A percentile compares a stretch with the other conserved stretches of the same genome.
Conservation (phyloP, 1,140 invertebrate genomes). For the Atta colombica region DNA sequence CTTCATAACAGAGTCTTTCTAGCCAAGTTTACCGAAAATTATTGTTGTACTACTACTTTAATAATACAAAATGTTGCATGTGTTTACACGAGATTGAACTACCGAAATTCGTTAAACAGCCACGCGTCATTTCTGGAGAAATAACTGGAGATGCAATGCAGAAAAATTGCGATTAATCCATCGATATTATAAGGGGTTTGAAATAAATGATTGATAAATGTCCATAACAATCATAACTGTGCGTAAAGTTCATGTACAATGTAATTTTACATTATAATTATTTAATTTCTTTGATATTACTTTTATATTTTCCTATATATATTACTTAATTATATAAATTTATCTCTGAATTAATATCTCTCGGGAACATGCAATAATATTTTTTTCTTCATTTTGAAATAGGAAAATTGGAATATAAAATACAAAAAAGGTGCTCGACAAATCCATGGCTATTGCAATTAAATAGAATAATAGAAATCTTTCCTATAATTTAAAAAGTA, state of each 20-base stretch:
- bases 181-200: background rate
- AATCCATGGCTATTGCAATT: background rate
- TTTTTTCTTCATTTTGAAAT: background rate
- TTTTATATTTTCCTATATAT: background rate
- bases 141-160: constrained; percentile 59
- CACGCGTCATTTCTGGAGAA: constrained; percentile 25
- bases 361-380: background rate
- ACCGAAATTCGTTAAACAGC: constrained; percentile 67
- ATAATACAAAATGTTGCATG: constrained; percentile 64
- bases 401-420: background rate
- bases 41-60: constrained; percentile 72
- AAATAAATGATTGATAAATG: constrained; percentile 32
- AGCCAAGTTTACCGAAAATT: constrained; percentile 80
- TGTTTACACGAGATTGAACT: constrained; percentile 61
- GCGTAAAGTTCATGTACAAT: background rate
- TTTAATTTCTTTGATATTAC: background rate
- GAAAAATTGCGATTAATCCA: constrained; percentile 60
- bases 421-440: background rate
- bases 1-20: constrained; percentile 77
- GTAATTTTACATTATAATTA: no score
- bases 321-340: no score
- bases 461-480: background rate
- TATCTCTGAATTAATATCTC: no score
- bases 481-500: background rate
- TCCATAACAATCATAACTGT: background rate